Evolutionary conservation across 2,888 invertebrate genomes (phyloP), one percentile per base, ranked within the genome.

Genomic region (Miltochrista miniata): DNA sequence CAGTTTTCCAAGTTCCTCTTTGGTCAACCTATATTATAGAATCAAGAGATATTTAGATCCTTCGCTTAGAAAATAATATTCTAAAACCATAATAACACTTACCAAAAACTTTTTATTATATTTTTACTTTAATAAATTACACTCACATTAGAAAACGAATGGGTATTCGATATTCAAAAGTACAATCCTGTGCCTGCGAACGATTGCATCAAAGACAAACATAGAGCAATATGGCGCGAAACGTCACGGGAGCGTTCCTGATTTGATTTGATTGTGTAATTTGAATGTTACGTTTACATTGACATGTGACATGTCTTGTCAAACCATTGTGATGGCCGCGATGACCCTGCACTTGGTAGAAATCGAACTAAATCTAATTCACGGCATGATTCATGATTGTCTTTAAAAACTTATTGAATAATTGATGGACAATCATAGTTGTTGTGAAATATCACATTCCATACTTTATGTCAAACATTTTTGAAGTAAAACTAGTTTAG

Each of bases 251-350:
- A 12, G 30, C 45, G 50, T 64, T 67, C 48, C 29, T 59, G 56
- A 64, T 67, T 66, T 52, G 53, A 65, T 66, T 65, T 66, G 64
- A 65, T 67, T 61, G 55, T 61, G 55, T 55, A 24, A 51, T 57
- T 51, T 30, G 43, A 34, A 46, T 37, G 33, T 35, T 45, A 18
- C 14, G 39, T 7, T 7, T 15, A 39, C 42, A 38, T 39, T 52
- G 51, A 48, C 43, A 52, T 38, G 12, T 52, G 51, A 48, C 43
- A 52, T 38, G 12, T 30, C 43, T 40, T 38, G 44, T 48, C 44
- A 39, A 52, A 48, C 34, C 24, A 35, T 34, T 31, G 36, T 33
- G 44, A 52, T 44, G 52, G 35, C 47, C 47, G 11, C 39, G 36
- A 46, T 39, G 46, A 44, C 44, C 44, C 44, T 24, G 11, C 44